Evolutionary conservation across 2,113 vertebrate species (phyloP), one percentile per base, ranked within the genome.

Genomic region (Herpailurus yagouaroundi): DNA sequence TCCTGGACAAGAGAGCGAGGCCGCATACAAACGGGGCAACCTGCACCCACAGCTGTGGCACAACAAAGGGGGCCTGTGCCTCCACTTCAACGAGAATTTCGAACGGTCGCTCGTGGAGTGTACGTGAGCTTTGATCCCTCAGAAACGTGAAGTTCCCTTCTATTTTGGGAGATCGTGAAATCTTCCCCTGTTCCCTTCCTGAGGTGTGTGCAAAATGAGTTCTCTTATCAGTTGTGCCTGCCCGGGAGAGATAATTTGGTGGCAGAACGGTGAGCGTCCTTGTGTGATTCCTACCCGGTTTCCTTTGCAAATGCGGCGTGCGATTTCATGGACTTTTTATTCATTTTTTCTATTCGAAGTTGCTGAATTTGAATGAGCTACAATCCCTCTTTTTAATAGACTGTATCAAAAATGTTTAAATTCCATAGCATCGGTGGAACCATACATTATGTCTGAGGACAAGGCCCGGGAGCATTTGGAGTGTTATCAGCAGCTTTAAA

Each of bases 341-440:
- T 88, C 36, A 41, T 55, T 81, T 86, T 60, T 83, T 86, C 69
- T 94, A 89, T 94, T 89, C 83, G 85, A 95, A 84, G 45, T 90
- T 66, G 27, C 77, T 95, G 82, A 66, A 91, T 89, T 89, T 93
- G 96, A 95, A 97, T 96, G 64, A 97, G 41, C 63, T 63, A 81
- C 27, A 83, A 89, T 64, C 79, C n/a, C 36, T 74, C 81, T 66
- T 88, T 93, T 86, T 95, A 93, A 95, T 55, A 96, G 84, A 93
- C 89, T 89, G 25, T 63, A 93, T 95, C 85, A 88, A 57, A 76
- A 93, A 68, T 50, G 86, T 50, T 80, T 89, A 48, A 92, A 89
- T 64, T 88, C 93, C 95, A 14, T n/a, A 36, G 87, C 50, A 80
- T 48, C 31, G 66, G 36, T 31, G 45, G 73, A 91, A 60, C 77